phyloP scores from a whole-genome alignment of 2,888 invertebrate species.

The Smittia sp. region DNA sequence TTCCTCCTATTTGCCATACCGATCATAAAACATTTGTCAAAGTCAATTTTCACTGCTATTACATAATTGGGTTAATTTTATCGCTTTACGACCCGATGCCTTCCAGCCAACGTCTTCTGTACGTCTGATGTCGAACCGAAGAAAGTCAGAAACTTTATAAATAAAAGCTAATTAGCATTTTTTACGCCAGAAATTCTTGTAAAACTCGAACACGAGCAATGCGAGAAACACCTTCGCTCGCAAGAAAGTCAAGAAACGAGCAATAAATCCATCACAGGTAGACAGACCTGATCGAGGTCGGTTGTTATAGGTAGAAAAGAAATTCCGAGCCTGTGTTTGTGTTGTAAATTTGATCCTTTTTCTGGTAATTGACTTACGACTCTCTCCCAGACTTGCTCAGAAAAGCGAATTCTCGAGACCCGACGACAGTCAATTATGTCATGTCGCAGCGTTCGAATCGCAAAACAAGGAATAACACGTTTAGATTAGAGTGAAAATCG shows the following conservation, averaged over 20 bases:
- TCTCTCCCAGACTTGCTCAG: background rate
- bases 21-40: constrained; percentile 1
- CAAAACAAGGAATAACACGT: background rate
- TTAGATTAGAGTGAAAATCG: background rate
- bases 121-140: background rate
- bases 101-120: background rate
- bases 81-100: background rate
- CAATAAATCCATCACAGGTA: constrained; percentile 7
- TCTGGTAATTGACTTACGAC: constrained; percentile 31
- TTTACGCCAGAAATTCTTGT: background rate
- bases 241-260: background rate
- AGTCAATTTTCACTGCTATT: background rate
- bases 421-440: constrained; percentile 18
- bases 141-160: background rate
- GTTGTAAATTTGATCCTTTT: constrained; percentile 36
- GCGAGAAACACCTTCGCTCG: too few relatives aligned
- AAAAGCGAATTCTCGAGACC: background rate
- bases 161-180: background rate
- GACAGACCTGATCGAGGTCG: background rate
- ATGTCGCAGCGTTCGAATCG: constrained; percentile 32
- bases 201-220: background rate
- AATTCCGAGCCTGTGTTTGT: constrained; percentile 18
- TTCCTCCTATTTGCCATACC: background rate
- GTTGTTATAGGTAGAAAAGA: background rate
- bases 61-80: constrained; percentile 16